phyloP scores from a whole-genome alignment of 1,140 invertebrate genomes.

The Planococcus citri region DNA sequence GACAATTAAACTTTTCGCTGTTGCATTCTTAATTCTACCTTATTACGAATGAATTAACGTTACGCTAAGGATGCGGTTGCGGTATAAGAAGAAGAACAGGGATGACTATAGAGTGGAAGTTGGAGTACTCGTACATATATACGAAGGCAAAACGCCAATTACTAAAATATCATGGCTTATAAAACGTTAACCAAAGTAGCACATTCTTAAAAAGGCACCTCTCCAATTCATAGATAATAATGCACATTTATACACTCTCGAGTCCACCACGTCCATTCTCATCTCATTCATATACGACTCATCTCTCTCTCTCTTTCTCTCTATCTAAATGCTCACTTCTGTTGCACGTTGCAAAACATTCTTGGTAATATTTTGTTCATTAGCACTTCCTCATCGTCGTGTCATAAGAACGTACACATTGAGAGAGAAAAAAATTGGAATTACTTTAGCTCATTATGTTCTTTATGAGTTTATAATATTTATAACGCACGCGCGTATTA shows the following conservation, averaged over 20 bases:
- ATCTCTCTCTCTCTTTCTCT: neutral
- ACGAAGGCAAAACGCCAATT: constrained; percentile 1
- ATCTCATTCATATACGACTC: neutral
- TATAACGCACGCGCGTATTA: neutral
- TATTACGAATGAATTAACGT: constrained; percentile 1
- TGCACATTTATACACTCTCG: neutral
- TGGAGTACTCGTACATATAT: too few species aligned
- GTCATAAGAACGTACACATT: neutral
- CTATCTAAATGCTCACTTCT: too few species aligned
- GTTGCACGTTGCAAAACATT: constrained; percentile 7
- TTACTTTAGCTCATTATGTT: neutral
- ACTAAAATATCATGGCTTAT: neutral
- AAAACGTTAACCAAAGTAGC: neutral
- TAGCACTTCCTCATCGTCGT: constrained; percentile 1
- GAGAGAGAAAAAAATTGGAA: neutral
- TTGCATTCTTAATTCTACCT: neutral
- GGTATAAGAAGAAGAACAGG: neutral
- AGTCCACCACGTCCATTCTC: neutral
- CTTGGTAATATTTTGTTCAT: constrained; percentile 1
- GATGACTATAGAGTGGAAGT: neutral
- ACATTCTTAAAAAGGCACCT: neutral
- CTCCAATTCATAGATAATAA: constrained; percentile 4
- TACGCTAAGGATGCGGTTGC: neutral
- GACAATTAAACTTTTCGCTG: neutral
- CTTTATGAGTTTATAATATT: neutral